Percentiles rank a stretch among this genome's conserved stretches.
These are phyloP conservation scores for Hippopotamus amphibius DNA, from an alignment of 2,113 vertebrate genomes.

Conservation along the genomic window DNA sequence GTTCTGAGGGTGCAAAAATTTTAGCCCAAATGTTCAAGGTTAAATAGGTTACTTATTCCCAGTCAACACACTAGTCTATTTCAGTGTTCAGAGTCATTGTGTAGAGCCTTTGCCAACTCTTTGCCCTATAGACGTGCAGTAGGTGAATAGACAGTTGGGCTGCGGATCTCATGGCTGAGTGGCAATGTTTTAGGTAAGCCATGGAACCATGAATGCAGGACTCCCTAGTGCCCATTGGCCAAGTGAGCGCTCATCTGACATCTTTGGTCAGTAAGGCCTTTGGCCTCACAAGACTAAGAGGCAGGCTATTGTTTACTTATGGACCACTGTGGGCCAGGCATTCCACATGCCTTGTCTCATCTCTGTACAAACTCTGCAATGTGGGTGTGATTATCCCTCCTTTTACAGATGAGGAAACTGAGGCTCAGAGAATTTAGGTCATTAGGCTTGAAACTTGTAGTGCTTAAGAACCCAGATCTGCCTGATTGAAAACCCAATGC, in stretches of 20 bases:
- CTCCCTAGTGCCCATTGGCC: not conserved
- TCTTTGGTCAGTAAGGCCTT: not conserved
- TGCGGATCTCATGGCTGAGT: not conserved
- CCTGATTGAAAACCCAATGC: not conserved
- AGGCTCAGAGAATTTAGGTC: not conserved
- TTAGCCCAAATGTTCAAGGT: not conserved
- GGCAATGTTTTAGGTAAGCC: not conserved
- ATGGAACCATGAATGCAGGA: not conserved
- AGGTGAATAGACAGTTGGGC: not conserved
- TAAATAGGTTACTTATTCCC: not conserved
- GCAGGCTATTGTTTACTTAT: not conserved
- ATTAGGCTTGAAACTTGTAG: not conserved
- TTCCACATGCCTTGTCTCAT: not conserved
- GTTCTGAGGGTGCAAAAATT: not conserved
- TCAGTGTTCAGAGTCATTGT: not conserved
- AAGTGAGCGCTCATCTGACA: not conserved
- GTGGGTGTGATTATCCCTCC: not conserved
- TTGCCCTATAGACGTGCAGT: not conserved
- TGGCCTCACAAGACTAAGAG: not conserved
- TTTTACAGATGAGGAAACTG: not conserved
- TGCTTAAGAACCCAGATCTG: not conserved
- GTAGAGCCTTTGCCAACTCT: not conserved
- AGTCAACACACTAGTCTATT: not conserved
- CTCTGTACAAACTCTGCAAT: not conserved
- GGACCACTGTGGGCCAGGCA: not conserved